Percentiles rank a stretch among this genome's conserved stretches.
Conservation (phyloP, 2,113 vertebrate species). For the Dasyurus viverrinus region DNA sequence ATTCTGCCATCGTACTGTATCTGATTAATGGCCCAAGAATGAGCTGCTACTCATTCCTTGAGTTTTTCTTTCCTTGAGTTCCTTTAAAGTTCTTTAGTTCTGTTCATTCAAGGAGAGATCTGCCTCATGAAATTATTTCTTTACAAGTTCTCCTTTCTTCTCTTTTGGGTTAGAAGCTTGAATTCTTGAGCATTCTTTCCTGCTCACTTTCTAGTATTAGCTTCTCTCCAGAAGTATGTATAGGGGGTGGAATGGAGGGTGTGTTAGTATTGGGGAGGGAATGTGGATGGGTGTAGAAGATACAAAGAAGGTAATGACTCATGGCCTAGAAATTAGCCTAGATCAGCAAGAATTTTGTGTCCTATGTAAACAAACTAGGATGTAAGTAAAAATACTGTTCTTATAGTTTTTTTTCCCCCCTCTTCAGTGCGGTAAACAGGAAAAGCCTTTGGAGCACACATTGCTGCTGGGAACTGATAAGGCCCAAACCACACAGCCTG, state of each 20-base stretch:
- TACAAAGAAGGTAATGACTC: too few relatives aligned
- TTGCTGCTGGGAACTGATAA: conserved; percentile 22
- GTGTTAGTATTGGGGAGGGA: background rate
- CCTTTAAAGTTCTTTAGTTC: background rate
- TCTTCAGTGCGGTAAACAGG: conserved; percentile 52
- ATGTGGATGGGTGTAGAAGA: too few relatives aligned
- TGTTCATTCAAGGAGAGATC: background rate
- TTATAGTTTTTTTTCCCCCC: background rate
- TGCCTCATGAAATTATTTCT: background rate
- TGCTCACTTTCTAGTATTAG: background rate
- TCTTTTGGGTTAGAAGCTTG: background rate
- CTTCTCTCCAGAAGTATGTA: background rate
- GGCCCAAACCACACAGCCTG: fast-evolving
- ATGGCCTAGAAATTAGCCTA: background rate
- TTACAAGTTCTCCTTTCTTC: background rate
- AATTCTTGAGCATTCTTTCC: background rate
- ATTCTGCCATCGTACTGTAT: too few relatives aligned
- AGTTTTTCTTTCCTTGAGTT: background rate
- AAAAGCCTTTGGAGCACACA: conserved; percentile 4
- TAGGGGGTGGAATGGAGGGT: too few relatives aligned
- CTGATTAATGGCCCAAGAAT: background rate
- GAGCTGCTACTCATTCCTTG: background rate
- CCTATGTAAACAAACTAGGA: background rate
- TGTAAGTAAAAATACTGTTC: background rate
- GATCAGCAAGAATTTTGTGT: background rate